A percentile compares a stretch with the other conserved stretches of the same genome.
phyloP scores from a whole-genome alignment of 2,888 invertebrate genomes.

The Drosophila rubida region DNA sequence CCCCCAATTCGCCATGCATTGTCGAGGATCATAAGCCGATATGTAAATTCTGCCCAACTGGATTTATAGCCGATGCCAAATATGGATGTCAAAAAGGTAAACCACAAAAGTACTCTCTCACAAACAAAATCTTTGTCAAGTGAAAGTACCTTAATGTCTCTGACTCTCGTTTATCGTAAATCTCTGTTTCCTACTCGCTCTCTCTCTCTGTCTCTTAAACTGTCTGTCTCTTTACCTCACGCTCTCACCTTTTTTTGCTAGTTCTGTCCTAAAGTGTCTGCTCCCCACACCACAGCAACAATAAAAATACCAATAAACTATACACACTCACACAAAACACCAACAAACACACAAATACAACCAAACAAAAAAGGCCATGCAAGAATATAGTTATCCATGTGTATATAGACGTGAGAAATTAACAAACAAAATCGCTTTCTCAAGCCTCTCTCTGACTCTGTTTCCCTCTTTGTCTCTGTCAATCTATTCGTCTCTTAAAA shows the following conservation, averaged over 20 bases:
- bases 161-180: slow-evolving; percentile 50
- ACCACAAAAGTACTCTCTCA: slow-evolving; percentile 80
- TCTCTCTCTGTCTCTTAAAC: slow-evolving; percentile 63
- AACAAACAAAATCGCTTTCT: slow-evolving; percentile 38
- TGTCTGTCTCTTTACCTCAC: slow-evolving; percentile 67
- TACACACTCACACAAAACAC: slow-evolving; percentile 13
- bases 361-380: slow-evolving; percentile 14
- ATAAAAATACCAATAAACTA: slow-evolving; percentile 19
- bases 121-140: slow-evolving; percentile 58
- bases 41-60: slow-evolving; percentile 98
- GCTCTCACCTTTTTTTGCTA: slow-evolving; percentile 9
- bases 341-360: slow-evolving; percentile 29
- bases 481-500: slow-evolving; percentile 5
- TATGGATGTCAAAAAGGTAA: slow-evolving; percentile 99
- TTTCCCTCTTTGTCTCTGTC: neutral
- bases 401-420: slow-evolving; percentile 67
- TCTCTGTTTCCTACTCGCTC: slow-evolving; percentile 65
- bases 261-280: slow-evolving; percentile 17
- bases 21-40: slow-evolving; percentile 97
- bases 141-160: slow-evolving; percentile 65
- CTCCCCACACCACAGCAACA: slow-evolving; percentile 7
- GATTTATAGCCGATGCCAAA: slow-evolving; percentile 95
- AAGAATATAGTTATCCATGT: slow-evolving; percentile 42
- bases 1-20: slow-evolving; percentile 94
- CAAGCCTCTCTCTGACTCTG: slow-evolving; percentile 31